Evolutionary conservation across 1,140 invertebrate species (phyloP), one percentile per base, ranked within the genome.

Genomic region (Chironomus tepperi): DNA sequence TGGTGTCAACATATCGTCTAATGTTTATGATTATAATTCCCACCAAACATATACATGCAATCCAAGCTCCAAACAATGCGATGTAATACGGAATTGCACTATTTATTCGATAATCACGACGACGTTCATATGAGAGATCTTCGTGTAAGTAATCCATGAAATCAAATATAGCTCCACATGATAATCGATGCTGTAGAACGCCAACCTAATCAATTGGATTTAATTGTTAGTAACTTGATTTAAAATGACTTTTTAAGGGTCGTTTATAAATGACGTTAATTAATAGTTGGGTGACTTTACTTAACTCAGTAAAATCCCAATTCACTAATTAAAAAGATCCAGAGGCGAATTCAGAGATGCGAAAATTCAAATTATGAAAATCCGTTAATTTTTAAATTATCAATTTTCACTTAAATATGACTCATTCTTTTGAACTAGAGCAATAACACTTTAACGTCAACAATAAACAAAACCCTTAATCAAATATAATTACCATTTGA

Each of bases 61-160:
- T 76, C 89, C 89, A 90, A 43, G 86, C 81, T 0, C 85, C 80
- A 10, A 85, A 77, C 2, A 91, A 79, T 0, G 87, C 84, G 43
- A 90, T 75, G 76, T 88, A 87, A 24, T 90, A 79, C 9, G 87
- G 84, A 1, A 87, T 76, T 1, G 85, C 86, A 0, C 88, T 89
- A 77, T 91, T 88, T 2, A 89, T 89, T 75, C 83, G 84, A 65
- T 87, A 87, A 3, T 84, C 84, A 6, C 86, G 83, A 24, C 85
- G 82, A 76, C 85, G 85, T 75, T 88, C 86, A 19, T 84, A 84
- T 7, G 83, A 83, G 0, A 84, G 78, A 75, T 89, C 86, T 7
- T 86, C 85, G 65, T 89, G 87, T 57, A 91, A 77, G 77, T 90
- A 91, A 79, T 92, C 90, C 88, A 92, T 89, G 77, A 88, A 91